Conservation (phyloP, 2,113 vertebrate genomes). For the Ariopsis seemanni region DNA sequence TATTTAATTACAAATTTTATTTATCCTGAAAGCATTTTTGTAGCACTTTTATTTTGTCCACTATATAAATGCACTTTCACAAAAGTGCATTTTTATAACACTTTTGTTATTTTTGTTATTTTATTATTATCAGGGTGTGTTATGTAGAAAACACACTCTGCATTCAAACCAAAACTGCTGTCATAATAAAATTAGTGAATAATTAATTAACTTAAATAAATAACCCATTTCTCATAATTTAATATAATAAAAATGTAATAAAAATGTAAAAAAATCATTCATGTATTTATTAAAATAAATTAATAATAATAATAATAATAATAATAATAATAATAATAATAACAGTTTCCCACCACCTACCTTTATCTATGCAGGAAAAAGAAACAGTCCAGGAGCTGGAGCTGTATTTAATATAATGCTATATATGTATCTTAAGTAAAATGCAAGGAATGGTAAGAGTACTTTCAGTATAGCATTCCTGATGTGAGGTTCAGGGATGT, state of each 20-base stretch:
- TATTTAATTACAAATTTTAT: neutral
- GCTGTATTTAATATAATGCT: neutral
- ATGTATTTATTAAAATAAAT: neutral
- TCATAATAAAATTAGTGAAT: neutral
- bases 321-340: neutral
- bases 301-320: neutral
- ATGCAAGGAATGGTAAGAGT: neutral
- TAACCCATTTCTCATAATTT: too few relatives aligned
- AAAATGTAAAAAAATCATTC: too few relatives aligned
- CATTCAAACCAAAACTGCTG: neutral
- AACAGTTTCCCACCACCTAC: neutral
- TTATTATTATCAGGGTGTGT: too few relatives aligned
- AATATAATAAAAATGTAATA: too few relatives aligned
- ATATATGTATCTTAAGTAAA: slow-evolving; percentile 21
- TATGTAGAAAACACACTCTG: neutral
- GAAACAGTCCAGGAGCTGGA: neutral
- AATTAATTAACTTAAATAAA: too few relatives aligned
- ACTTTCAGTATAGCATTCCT: neutral
- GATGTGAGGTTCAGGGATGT: neutral
- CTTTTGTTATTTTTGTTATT: neutral
- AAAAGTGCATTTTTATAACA: neutral
- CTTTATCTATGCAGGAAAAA: neutral
- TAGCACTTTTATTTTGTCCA: neutral
- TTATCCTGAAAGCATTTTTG: too few relatives aligned
- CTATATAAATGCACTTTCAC: neutral